Conservation (phyloP, 2,797 vertebrate species). For the Chiroxiphia lanceolata region DNA sequence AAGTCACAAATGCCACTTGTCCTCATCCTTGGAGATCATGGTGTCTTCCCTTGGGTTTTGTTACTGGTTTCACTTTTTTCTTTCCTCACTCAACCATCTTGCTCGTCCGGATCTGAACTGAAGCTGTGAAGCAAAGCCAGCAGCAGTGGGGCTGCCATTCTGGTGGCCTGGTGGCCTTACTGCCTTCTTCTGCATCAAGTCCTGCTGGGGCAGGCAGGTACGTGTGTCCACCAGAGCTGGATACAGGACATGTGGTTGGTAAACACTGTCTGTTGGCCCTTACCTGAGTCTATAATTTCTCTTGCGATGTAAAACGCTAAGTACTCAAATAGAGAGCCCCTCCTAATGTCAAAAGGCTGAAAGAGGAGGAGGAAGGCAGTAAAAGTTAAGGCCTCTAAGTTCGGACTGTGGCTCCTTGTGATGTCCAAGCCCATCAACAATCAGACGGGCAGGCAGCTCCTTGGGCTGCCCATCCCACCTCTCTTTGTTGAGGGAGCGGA, state of each 20-base stretch:
- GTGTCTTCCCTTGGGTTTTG: neutral
- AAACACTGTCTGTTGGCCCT: neutral
- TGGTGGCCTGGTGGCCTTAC: neutral
- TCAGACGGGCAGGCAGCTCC: neutral
- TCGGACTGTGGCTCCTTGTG: neutral
- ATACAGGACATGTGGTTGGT: fast-evolving
- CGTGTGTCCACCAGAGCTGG: neutral
- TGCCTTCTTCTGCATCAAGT: neutral
- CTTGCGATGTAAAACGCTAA: neutral
- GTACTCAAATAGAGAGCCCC: neutral
- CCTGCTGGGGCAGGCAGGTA: neutral
- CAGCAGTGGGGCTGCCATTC: neutral
- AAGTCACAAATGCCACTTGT: neutral
- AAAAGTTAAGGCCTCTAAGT: neutral
- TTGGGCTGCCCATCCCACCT: neutral
- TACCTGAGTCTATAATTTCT: neutral
- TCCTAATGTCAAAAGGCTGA: neutral
- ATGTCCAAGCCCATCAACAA: neutral
- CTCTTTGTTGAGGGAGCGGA: neutral
- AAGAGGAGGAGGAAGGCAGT: neutral
- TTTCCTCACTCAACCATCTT: neutral
- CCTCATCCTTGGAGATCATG: neutral
- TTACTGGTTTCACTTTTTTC: neutral
- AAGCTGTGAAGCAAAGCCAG: neutral
- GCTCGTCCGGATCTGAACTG: neutral